Conservation (phyloP, 2,113 vertebrate genomes). For the Typhlomys cinereus region DNA sequence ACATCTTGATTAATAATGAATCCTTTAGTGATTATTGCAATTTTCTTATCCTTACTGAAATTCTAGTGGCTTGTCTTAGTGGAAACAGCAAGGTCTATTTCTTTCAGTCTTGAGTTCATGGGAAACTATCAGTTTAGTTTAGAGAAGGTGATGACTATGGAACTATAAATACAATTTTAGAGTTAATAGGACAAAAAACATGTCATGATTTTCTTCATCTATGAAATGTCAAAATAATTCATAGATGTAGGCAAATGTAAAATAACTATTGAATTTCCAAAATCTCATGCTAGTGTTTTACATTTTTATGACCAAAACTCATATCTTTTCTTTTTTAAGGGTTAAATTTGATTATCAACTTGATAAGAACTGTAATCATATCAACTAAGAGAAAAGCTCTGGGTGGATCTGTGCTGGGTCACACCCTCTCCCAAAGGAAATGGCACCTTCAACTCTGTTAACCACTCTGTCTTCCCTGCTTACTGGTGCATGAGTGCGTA, state of each 20-base stretch:
- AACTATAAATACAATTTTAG: no score
- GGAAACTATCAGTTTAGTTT: background rate
- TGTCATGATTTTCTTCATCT: background rate
- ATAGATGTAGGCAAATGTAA: background rate
- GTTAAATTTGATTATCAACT: background rate
- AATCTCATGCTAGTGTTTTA: background rate
- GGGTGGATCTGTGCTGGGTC: background rate
- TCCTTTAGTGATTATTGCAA: background rate
- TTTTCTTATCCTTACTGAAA: background rate
- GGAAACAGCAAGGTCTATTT: background rate
- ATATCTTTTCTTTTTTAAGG: background rate
- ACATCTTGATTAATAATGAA: constrained; percentile 38
- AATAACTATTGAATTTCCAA: background rate
- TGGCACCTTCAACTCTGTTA: background rate
- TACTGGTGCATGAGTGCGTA: background rate
- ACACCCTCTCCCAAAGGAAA: background rate
- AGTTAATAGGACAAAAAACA: background rate
- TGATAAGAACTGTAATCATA: no score
- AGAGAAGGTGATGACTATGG: background rate
- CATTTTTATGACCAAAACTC: background rate
- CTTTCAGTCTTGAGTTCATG: background rate
- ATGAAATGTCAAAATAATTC: background rate
- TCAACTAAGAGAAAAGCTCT: background rate
- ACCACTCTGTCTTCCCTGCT: background rate
- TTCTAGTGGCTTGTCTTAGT: background rate